Conservation (phyloP, 1,140 invertebrate species). For the Bacillus rossius region DNA sequence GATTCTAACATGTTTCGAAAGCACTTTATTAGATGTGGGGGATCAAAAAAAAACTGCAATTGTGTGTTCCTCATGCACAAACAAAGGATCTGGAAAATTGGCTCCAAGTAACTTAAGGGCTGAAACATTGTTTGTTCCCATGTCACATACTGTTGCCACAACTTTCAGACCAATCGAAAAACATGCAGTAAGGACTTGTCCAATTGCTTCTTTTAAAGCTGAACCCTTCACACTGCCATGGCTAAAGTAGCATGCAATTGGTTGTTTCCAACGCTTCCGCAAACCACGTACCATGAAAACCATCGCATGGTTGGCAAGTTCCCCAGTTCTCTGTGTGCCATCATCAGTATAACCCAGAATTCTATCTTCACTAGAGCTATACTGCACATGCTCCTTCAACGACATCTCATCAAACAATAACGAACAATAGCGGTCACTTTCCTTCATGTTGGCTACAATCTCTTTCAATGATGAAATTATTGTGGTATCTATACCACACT, state of each 20-base stretch:
- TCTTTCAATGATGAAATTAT: neutral
- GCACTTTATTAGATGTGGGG: too few relatives aligned
- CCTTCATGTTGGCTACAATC: neutral
- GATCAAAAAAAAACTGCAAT: too few relatives aligned
- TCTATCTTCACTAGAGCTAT: conserved; percentile 7
- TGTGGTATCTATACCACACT: neutral
- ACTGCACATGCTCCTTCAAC: conserved; percentile 9
- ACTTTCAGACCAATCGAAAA: conserved; percentile 8
- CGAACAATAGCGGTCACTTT: conserved; percentile 8
- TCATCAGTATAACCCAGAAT: too few relatives aligned
- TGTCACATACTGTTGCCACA: too few relatives aligned
- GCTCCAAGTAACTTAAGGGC: too few relatives aligned
- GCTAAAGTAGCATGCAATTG: too few relatives aligned
- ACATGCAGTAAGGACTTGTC: conserved; percentile 8
- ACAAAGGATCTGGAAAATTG: too few relatives aligned
- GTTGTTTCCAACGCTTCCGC: too few relatives aligned
- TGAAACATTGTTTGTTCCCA: too few relatives aligned
- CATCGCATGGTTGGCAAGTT: too few relatives aligned
- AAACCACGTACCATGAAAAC: too few relatives aligned
- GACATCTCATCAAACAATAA: conserved; percentile 23
- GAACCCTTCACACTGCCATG: neutral
- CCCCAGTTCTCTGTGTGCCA: too few relatives aligned
- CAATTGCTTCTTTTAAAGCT: neutral
- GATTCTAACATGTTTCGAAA: conserved; percentile 11
- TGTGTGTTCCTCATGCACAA: neutral